Percentiles rank a stretch among this genome's conserved stretches.
These are phyloP conservation scores for Ptychadena robeensis DNA, from an alignment of 2,797 vertebrate species.

Conservation along the genomic window DNA sequence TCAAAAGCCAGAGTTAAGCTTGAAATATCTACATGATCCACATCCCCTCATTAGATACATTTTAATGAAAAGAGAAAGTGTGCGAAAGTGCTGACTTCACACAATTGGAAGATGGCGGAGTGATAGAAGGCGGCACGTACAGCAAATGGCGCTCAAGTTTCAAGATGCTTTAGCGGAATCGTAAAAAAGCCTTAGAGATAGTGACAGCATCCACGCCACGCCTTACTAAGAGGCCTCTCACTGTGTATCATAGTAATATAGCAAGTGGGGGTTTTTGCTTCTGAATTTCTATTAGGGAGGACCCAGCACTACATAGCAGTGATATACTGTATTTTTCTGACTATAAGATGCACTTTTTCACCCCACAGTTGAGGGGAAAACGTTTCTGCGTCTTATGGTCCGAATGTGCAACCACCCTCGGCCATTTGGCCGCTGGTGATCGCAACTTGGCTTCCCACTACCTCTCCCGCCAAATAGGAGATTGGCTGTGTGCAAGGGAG, in stretches of 20 bases:
- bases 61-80: not conserved
- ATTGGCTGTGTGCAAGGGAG: too few species aligned
- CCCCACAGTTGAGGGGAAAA: too few species aligned
- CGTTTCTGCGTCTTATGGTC: too few species aligned
- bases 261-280: too few species aligned
- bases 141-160: not conserved
- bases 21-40: not conserved
- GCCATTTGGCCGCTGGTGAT: too few species aligned
- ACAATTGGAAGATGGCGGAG: not conserved
- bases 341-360: too few species aligned
- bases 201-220: not conserved
- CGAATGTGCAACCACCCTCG: too few species aligned
- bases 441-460: too few species aligned
- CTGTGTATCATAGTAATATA: not conserved
- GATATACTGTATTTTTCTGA: too few species aligned
- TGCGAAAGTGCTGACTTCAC: not conserved
- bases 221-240: not conserved
- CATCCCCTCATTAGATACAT: not conserved
- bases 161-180: slow-evolving; percentile 6
- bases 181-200: not conserved
- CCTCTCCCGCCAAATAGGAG: too few species aligned
- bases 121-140: not conserved
- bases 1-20: not conserved
- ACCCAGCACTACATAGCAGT: too few species aligned
- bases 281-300: too few species aligned